These are phyloP conservation scores for Capreolus pygargus DNA, from an alignment of 2,113 vertebrate species.

Conservation along the genomic window DNA sequence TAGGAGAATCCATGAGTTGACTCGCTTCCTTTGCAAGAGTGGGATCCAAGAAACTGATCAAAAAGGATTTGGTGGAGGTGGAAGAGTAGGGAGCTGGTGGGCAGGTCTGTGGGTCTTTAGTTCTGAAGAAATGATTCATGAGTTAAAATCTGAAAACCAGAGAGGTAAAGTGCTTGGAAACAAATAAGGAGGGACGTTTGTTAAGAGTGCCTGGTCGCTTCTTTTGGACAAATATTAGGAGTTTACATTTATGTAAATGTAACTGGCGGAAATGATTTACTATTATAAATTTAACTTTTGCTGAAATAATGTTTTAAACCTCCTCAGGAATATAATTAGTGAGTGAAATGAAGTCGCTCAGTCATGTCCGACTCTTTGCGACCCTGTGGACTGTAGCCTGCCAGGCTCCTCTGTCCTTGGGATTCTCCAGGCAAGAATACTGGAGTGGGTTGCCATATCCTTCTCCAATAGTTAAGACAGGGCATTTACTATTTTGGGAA, in stretches of 20 bases:
- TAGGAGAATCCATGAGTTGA: neutral
- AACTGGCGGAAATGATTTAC: neutral
- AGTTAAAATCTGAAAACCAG: neutral
- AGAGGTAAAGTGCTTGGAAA: neutral
- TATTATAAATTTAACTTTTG: neutral
- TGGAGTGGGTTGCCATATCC: too few relatives aligned
- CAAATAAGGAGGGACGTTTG: neutral
- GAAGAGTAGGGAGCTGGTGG: neutral
- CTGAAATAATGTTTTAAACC: neutral
- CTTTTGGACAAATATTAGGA: neutral
- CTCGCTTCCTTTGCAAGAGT: neutral
- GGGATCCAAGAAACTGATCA: neutral
- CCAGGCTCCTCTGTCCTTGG: too few relatives aligned
- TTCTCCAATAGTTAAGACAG: neutral
- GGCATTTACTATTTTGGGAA: neutral
- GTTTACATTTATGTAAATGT: neutral
- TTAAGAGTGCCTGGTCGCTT: neutral
- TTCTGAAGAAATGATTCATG: slow-evolving; percentile 26
- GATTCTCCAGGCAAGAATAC: too few relatives aligned
- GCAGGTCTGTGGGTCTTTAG: neutral
- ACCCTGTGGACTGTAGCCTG: too few relatives aligned
- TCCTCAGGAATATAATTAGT: neutral
- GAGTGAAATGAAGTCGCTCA: too few relatives aligned
- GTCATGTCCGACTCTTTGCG: too few relatives aligned
- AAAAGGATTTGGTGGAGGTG: neutral